phyloP scores from a whole-genome alignment of 2,113 vertebrate species.

The Oxygymnocypris stewartii region DNA sequence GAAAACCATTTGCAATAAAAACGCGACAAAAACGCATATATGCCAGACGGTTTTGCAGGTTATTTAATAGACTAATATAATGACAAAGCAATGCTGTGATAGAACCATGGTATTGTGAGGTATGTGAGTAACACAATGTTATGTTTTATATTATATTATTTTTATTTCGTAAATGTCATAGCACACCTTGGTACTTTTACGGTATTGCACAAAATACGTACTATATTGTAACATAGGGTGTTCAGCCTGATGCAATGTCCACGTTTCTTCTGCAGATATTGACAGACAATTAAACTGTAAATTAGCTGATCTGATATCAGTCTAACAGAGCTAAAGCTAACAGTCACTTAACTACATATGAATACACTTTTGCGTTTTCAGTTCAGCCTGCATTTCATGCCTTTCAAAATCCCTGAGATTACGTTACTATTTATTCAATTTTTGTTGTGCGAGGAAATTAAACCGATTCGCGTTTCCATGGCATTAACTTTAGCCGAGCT shows the following conservation, averaged over 20 bases:
- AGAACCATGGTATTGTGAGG: not conserved
- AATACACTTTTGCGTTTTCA: not conserved
- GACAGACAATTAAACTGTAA: not conserved
- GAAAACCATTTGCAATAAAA: not conserved
- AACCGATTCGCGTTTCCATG: constrained; percentile 9
- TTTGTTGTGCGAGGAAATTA: not conserved
- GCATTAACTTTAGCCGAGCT: constrained; percentile 21
- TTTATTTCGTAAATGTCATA: not conserved
- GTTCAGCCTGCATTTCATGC: not conserved
- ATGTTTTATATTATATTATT: not conserved
- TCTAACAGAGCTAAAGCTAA: not conserved
- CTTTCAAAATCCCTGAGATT: not conserved
- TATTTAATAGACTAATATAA: not conserved
- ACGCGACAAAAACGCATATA: not conserved
- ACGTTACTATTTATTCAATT: not conserved
- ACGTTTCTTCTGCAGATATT: not conserved
- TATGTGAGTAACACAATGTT: not conserved
- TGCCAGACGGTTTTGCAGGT: not conserved
- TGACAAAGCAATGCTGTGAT: not conserved
- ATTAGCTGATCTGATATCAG: not conserved
- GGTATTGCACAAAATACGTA: not conserved
- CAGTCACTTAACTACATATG: not conserved
- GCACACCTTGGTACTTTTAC: not conserved
- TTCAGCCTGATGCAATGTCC: not conserved
- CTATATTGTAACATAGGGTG: not conserved